These are phyloP conservation scores for Gulo gulo DNA, from an alignment of 2,113 vertebrate species.

Conservation along the genomic window DNA sequence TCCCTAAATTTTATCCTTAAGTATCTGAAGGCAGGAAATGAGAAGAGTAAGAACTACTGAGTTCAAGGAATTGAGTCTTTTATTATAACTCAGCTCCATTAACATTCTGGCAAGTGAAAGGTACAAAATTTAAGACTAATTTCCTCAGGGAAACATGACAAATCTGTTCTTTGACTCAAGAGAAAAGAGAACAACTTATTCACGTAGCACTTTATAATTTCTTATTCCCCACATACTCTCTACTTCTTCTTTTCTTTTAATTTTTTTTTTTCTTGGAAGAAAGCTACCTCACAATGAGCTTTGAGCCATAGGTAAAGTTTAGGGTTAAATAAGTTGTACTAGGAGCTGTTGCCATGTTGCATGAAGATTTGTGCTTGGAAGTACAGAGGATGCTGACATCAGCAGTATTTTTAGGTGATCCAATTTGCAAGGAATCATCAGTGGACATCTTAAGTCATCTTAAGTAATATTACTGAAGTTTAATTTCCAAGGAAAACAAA, in stretches of 20 bases:
- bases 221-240: neutral
- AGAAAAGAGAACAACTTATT: neutral
- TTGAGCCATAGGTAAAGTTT: neutral
- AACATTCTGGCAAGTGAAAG: neutral
- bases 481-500: neutral
- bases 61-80: neutral
- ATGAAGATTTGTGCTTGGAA: neutral
- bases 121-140: neutral
- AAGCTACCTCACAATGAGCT: neutral
- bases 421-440: neutral
- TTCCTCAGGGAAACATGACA: neutral
- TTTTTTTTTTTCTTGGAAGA: neutral
- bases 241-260: neutral
- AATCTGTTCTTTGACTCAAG: neutral
- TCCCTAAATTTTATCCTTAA: neutral
- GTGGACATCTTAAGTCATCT: neutral
- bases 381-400: neutral
- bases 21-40: neutral
- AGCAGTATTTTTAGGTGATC: neutral
- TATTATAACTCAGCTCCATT: neutral
- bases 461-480: neutral
- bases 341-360: neutral
- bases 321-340: neutral
- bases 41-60: neutral
- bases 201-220: neutral